Conservation (phyloP, 2,888 invertebrate genomes). For the Drosophila anomelani region DNA sequence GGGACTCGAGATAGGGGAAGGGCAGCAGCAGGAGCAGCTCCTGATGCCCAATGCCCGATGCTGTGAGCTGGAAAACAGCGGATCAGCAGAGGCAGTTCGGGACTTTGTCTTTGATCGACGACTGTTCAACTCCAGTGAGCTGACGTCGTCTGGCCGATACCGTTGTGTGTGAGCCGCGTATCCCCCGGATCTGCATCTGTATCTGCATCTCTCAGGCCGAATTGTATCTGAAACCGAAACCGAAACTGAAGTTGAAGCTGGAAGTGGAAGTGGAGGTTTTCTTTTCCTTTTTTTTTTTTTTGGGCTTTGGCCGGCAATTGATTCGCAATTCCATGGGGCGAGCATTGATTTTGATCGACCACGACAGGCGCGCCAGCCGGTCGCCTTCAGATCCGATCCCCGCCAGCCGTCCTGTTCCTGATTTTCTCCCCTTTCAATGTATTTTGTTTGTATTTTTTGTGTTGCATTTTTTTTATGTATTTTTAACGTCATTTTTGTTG, state of each 20-base stretch:
- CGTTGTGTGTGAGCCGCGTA: constrained; percentile 53
- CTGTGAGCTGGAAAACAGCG: constrained; percentile 43
- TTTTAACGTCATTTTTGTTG: too few relatives aligned
- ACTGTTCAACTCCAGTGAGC: constrained; percentile 69
- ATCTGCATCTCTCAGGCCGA: constrained; percentile 40
- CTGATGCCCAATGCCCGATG: constrained; percentile 20
- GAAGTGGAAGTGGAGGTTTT: constrained; percentile 11
- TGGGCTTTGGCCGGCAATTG: constrained; percentile 62
- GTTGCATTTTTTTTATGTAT: too few relatives aligned
- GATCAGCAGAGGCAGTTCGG: constrained; percentile 56
- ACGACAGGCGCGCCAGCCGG: constrained; percentile 72
- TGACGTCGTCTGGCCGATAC: constrained; percentile 53
- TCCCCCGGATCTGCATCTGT: constrained; percentile 24
- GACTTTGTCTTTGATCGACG: constrained; percentile 78
- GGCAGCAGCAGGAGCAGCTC: background rate
- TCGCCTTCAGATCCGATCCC: constrained; percentile 42
- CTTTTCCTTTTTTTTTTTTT: constrained; percentile 22
- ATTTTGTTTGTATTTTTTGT: background rate
- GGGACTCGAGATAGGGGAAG: constrained; percentile 4
- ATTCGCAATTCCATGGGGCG: constrained; percentile 75
- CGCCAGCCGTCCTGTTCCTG: background rate
- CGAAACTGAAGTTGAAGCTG: constrained; percentile 18
- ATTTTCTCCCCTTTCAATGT: background rate
- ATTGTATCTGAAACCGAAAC: constrained; percentile 23
- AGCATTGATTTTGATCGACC: constrained; percentile 77